phyloP scores from a whole-genome alignment of 1,140 invertebrate species.

The Platorchestia sp. region DNA sequence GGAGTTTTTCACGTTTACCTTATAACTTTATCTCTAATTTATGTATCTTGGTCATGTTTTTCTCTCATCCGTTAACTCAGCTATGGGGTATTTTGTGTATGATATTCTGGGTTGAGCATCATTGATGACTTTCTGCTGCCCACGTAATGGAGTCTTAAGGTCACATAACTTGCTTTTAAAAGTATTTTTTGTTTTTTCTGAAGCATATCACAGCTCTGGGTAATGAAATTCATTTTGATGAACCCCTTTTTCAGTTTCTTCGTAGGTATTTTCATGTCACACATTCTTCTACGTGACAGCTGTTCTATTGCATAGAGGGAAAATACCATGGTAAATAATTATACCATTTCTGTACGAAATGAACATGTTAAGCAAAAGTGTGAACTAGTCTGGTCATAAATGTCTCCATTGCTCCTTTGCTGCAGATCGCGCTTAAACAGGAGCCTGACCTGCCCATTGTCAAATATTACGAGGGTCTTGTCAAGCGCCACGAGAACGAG shows the following conservation, averaged over 20 bases:
- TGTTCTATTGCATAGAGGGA: neutral
- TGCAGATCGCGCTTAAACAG: conserved; percentile 1
- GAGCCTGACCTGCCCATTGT: conserved; percentile 14
- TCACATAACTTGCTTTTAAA: neutral
- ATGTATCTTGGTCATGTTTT: neutral
- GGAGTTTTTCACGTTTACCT: neutral
- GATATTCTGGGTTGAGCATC: neutral
- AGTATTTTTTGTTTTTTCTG: neutral
- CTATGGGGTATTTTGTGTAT: neutral
- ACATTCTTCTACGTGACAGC: neutral
- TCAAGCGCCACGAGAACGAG: neutral
- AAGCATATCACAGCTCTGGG: neutral
- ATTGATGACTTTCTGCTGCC: neutral
- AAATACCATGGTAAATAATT: neutral
- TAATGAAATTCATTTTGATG: neutral
- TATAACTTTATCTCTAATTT: neutral
- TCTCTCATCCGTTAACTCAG: neutral
- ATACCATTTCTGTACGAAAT: neutral
- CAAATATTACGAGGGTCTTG: conserved; percentile 22
- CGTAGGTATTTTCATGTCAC: neutral
- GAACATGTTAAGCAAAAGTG: neutral
- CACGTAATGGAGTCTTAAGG: neutral
- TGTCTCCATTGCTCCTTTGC: neutral
- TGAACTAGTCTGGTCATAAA: neutral
- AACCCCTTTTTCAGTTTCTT: neutral